Percentiles rank a stretch among this genome's conserved stretches.
Conservation (phyloP, 2,797 vertebrate genomes). For the Myotis vivesi region DNA sequence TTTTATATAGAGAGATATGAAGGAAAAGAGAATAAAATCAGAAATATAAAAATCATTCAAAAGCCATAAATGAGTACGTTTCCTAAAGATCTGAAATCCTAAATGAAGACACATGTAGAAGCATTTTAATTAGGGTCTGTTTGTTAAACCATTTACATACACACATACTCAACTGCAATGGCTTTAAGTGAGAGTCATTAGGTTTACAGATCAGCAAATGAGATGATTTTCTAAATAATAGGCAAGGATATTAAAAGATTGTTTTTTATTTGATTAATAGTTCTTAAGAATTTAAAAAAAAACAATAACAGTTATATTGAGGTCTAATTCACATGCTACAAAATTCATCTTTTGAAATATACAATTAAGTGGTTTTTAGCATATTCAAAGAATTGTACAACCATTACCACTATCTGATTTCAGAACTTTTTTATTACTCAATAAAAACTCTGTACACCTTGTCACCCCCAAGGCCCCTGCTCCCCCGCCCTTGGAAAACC, state of each 20-base stretch:
- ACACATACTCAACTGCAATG: background rate
- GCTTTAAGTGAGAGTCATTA: background rate
- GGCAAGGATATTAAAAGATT: slow-evolving; percentile 22
- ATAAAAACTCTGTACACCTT: background rate
- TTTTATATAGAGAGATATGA: background rate
- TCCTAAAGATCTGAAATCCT: background rate
- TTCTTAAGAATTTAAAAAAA: background rate
- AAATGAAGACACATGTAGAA: background rate
- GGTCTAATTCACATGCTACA: background rate
- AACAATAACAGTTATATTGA: background rate
- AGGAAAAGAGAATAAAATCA: slow-evolving; percentile 38
- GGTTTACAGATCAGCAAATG: slow-evolving; percentile 40
- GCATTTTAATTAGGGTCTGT: background rate
- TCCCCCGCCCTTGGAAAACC: background rate
- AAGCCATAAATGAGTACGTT: background rate
- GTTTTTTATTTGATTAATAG: slow-evolving; percentile 15
- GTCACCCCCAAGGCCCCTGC: background rate
- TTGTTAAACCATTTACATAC: background rate
- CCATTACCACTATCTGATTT: background rate
- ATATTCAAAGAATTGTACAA: background rate
- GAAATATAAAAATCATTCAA: background rate
- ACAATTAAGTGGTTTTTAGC: background rate
- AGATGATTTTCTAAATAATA: slow-evolving; percentile 34
- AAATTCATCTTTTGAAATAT: background rate
- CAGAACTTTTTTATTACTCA: background rate